Evolutionary conservation across 2,113 vertebrate genomes (phyloP).

Genomic region (Rhagologus leucostigma): DNA sequence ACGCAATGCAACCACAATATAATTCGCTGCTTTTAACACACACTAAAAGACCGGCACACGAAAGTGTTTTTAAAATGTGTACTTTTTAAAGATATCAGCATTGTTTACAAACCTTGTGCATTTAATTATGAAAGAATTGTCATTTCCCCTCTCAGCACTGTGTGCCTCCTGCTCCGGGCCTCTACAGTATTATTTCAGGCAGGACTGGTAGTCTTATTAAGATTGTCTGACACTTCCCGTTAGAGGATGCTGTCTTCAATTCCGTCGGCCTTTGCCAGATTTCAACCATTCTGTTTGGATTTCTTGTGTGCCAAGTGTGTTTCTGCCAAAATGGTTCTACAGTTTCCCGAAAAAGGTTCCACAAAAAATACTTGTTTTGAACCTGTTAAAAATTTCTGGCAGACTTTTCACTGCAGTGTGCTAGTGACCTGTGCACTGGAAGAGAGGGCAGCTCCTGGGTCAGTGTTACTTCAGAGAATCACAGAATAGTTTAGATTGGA

Average conservation of each 20-base stretch:
- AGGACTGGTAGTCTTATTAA: slow-evolving; percentile 3
- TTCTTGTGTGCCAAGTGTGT: neutral
- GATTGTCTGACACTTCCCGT: slow-evolving; percentile 32
- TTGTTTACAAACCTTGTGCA: slow-evolving; percentile 23
- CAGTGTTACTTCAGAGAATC: neutral
- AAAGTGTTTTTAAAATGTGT: neutral
- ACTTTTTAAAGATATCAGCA: neutral
- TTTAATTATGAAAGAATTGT: neutral
- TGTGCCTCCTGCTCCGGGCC: neutral
- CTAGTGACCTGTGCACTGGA: neutral
- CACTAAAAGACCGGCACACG: neutral
- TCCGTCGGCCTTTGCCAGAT: slow-evolving; percentile 1
- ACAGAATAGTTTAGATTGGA: neutral
- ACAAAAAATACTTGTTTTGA: slow-evolving; percentile 34
- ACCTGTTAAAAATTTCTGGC: slow-evolving; percentile 5
- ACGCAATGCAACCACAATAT: neutral
- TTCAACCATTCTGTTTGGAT: slow-evolving; percentile 47
- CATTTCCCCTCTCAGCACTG: slow-evolving; percentile 18
- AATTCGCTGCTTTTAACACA: neutral
- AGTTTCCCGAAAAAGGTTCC: neutral
- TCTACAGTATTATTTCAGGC: slow-evolving; percentile 24
- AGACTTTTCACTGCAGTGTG: neutral
- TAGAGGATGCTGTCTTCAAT: slow-evolving; percentile 6
- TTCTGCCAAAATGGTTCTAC: slow-evolving; percentile 31
- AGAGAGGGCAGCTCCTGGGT: neutral